A percentile compares a stretch with the other conserved stretches of the same genome.
Evolutionary conservation across 2,113 vertebrate genomes (phyloP).

Genomic region (Cyprinodon variegatus): DNA sequence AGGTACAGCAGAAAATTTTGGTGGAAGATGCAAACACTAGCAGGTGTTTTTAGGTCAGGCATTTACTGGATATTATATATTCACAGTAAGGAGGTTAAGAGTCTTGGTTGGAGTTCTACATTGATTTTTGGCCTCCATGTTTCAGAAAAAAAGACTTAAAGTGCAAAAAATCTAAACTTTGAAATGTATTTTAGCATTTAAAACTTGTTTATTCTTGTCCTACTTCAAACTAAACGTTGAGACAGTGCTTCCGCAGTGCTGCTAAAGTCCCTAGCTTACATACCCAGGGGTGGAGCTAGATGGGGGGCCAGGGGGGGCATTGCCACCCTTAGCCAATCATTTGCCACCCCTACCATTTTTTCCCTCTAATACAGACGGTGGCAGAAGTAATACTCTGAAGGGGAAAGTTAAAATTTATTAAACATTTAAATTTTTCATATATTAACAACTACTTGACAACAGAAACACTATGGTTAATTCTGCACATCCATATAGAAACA

Average conservation of each 20-base stretch:
- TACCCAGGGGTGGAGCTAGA: no score
- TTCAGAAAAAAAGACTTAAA: neutral
- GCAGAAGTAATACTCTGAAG: no score
- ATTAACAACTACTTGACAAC: no score
- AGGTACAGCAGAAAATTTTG: neutral
- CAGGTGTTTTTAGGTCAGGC: slow-evolving; percentile 30
- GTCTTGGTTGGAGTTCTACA: neutral
- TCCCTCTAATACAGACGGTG: no score
- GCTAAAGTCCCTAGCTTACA: neutral
- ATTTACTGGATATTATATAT: slow-evolving; percentile 14
- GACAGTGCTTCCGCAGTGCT: neutral
- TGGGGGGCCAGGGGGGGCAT: no score
- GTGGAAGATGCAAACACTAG: slow-evolving; percentile 5
- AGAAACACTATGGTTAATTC: no score
- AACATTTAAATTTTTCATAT: no score
- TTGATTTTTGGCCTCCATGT: neutral
- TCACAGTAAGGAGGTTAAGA: neutral
- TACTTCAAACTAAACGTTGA: neutral
- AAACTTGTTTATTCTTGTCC: neutral
- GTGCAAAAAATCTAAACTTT: neutral
- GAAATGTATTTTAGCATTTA: neutral
- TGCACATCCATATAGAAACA: no score
- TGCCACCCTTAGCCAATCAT: no score
- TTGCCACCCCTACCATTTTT: no score
- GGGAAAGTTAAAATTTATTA: no score